Evolutionary conservation across 2,113 vertebrate species (phyloP).

Genomic region (Leucopternis melanops): DNA sequence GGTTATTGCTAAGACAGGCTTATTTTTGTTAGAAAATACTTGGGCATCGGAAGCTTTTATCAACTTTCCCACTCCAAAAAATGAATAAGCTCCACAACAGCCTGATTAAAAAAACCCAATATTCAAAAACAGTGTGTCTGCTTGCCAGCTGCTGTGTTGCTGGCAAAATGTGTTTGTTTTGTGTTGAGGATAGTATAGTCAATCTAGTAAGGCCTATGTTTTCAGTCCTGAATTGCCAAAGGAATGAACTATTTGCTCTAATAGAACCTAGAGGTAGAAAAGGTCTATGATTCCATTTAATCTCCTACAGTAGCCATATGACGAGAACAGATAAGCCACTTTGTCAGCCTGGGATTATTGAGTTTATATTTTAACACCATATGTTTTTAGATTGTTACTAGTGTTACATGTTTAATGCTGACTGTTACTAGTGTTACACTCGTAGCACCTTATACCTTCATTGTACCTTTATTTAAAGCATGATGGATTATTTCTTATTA

Average conservation of each 20-base stretch:
- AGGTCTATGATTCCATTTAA: slow-evolving; percentile 2
- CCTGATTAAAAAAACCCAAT: not conserved
- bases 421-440: not conserved
- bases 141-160: not conserved
- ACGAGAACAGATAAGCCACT: slow-evolving; percentile 48
- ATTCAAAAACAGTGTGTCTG: not conserved
- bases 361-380: slow-evolving; percentile 27
- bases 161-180: not conserved
- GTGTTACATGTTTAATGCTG: not conserved
- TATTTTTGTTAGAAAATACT: not conserved
- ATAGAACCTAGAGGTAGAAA: not conserved
- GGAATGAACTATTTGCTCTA: not conserved
- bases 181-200: not conserved
- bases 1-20: not conserved
- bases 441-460: not conserved
- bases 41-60: not conserved
- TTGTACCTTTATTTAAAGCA: not conserved
- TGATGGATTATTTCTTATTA: not conserved
- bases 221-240: not conserved
- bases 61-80: not conserved
- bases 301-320: slow-evolving; percentile 39
- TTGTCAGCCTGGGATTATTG: slow-evolving; percentile 44
- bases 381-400: slow-evolving; percentile 11
- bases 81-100: not conserved
- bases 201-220: not conserved